phyloP scores from a whole-genome alignment of 2,113 vertebrate genomes.

The Xiphorhynchus elegans region DNA sequence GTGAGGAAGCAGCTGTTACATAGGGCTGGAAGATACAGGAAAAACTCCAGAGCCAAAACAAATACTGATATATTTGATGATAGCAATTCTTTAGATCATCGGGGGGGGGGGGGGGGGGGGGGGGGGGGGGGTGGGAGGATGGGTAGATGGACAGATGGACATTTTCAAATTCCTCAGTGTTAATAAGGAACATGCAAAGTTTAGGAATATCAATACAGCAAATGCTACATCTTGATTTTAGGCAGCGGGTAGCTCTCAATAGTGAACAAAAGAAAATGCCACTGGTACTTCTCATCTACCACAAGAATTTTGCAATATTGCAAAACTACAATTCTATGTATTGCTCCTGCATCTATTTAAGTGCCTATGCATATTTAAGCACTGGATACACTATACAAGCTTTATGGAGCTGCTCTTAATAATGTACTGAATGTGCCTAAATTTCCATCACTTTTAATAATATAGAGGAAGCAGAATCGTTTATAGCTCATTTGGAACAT shows the following conservation, averaged over 20 bases:
- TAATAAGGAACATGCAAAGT: not conserved
- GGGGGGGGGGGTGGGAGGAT: no score
- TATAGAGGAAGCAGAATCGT: not conserved
- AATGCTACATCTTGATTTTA: not conserved
- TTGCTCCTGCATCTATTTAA: not conserved
- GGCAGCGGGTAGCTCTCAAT: not conserved
- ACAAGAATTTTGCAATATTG: not conserved
- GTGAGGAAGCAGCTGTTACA: constrained; percentile 42
- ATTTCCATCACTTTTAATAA: not conserved
- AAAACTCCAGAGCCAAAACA: constrained; percentile 26
- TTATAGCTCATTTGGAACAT: not conserved
- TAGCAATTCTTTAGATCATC: not conserved
- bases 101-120: not conserved
- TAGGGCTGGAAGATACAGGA: not conserved
- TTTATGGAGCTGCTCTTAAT: not conserved
- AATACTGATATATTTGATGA: not conserved
- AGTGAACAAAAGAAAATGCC: not conserved
- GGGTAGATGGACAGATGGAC: not conserved
- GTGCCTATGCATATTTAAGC: not conserved
- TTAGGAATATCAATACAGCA: not conserved
- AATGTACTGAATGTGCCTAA: not conserved
- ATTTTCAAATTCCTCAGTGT: not conserved
- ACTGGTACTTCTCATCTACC: not conserved
- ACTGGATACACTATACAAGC: not conserved
- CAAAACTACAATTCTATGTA: not conserved